Conservation (phyloP, 2,113 vertebrate species). For the Calypte anna region DNA sequence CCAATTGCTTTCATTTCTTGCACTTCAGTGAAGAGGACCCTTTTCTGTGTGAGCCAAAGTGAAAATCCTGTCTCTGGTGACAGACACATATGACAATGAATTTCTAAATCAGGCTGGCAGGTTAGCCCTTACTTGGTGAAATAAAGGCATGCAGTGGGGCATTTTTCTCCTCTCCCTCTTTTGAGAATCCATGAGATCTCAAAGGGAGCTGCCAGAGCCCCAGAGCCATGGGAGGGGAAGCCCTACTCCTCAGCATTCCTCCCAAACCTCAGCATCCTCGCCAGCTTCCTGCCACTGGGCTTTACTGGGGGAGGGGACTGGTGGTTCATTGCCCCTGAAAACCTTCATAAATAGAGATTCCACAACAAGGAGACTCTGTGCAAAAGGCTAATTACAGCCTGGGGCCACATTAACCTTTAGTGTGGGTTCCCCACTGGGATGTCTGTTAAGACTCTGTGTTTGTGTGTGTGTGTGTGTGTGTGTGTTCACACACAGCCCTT, state of each 20-base stretch:
- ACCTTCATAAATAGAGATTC: constrained; percentile 66
- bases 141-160: fast-evolving
- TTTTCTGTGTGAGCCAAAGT: not conserved
- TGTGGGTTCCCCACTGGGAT: constrained; percentile 56
- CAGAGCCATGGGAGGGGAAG: not conserved
- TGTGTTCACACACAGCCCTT: constrained; percentile 18
- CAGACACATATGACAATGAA: not conserved
- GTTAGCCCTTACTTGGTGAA: not conserved
- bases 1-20: not conserved
- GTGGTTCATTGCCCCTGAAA: constrained; percentile 42
- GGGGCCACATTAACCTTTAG: constrained; percentile 72
- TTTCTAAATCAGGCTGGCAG: not conserved
- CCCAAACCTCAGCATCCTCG: not conserved
- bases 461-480: not conserved
- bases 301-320: constrained; percentile 23
- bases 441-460: not conserved
- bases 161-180: not conserved
- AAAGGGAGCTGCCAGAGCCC: not conserved
- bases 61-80: not conserved
- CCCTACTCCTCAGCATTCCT: not conserved
- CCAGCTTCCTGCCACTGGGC: constrained; percentile 9
- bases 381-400: constrained; percentile 73
- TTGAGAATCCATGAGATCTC: not conserved
- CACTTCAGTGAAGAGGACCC: not conserved
- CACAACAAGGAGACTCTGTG: constrained; percentile 69